Evolutionary conservation across 2,888 invertebrate genomes (phyloP).

Genomic region (Colletes collaris): DNA sequence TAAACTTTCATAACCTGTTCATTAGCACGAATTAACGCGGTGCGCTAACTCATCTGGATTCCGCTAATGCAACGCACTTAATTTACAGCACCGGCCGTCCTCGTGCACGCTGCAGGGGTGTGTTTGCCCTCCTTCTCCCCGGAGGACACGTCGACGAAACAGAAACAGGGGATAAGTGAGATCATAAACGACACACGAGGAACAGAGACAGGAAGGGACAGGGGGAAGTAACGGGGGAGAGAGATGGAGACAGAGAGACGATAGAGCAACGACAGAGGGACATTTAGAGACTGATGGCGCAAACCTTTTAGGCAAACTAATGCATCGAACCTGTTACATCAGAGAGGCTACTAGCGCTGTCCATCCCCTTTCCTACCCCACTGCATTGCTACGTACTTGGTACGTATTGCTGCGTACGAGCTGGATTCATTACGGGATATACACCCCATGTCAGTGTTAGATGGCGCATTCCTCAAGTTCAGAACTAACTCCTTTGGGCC

Average conservation of each 20-base stretch:
- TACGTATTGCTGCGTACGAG: conserved; percentile 30
- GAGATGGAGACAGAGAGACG: neutral
- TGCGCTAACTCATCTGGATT: conserved; percentile 73
- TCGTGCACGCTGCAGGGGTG: conserved; percentile 33
- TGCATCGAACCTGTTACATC: conserved; percentile 72
- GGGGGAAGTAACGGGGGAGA: neutral
- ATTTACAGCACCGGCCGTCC: conserved; percentile 67
- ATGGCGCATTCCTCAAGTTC: neutral
- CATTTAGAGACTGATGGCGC: conserved; percentile 79
- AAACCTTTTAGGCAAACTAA: conserved; percentile 82
- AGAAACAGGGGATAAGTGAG: conserved; percentile 50
- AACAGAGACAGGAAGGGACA: conserved; percentile 19
- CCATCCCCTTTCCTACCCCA: conserved; percentile 20
- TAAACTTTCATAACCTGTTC: conserved; percentile 77
- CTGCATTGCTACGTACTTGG: conserved; percentile 22
- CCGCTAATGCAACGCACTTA: conserved; percentile 73
- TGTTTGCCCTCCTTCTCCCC: conserved; percentile 64
- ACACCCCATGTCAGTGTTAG: neutral
- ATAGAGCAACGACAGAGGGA: conserved; percentile 61
- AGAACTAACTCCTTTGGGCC: neutral
- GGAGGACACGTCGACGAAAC: conserved; percentile 55
- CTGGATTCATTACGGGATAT: conserved; percentile 66
- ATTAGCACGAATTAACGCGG: conserved; percentile 74
- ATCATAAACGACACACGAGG: conserved; percentile 41
- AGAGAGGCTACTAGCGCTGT: conserved; percentile 61